Conservation (phyloP, 1,140 invertebrate species). For the Bombus turneri region DNA sequence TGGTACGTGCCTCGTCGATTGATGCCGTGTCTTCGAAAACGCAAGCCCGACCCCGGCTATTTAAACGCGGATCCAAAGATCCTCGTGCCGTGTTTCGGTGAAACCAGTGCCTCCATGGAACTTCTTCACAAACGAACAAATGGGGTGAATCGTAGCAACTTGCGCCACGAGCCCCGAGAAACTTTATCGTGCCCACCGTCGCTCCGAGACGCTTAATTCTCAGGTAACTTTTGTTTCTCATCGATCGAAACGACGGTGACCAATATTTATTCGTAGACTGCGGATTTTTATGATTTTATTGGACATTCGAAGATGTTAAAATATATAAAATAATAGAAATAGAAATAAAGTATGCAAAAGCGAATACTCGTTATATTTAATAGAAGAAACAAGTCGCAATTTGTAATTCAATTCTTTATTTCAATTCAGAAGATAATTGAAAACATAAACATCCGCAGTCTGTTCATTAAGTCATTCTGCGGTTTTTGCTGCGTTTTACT, state of each 20-base stretch:
- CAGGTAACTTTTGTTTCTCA: constrained; percentile 24
- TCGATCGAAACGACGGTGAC: neutral
- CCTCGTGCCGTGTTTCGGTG: neutral
- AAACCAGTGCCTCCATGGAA: neutral
- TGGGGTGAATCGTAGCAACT: constrained; percentile 15
- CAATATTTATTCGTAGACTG: neutral
- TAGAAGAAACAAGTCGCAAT: neutral
- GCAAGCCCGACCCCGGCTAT: constrained; percentile 19
- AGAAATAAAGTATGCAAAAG: neutral
- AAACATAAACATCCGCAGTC: neutral
- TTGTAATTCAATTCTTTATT: neutral
- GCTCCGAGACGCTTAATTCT: neutral
- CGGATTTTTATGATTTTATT: neutral
- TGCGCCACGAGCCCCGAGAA: neutral
- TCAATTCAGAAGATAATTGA: too few species aligned
- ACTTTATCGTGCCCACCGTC: neutral
- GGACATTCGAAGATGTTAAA: neutral
- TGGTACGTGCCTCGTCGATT: constrained; percentile 46
- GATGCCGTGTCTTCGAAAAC: constrained; percentile 33
- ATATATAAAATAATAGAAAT: neutral
- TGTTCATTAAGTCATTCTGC: too few species aligned
- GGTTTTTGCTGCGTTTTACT: too few species aligned
- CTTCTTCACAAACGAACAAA: neutral
- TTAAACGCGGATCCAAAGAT: constrained; percentile 19
- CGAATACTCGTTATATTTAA: neutral